Evolutionary conservation across 1,140 invertebrate genomes (phyloP).

Genomic region (Drosophila mayri): DNA sequence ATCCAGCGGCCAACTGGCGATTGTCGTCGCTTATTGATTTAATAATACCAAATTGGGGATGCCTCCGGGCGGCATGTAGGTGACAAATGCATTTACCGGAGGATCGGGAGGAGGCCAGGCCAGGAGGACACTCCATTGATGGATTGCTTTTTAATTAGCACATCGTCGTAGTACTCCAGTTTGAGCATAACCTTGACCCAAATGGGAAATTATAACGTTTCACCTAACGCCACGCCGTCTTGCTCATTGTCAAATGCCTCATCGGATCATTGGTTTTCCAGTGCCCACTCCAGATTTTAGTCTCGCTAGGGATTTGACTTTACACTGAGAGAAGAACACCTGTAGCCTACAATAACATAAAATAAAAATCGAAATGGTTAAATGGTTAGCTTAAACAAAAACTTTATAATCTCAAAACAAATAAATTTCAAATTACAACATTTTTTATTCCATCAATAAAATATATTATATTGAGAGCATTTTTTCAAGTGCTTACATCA

Average conservation of each 20-base stretch:
- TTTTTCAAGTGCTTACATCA: slow-evolving; percentile 44
- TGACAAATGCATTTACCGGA: slow-evolving; percentile 50
- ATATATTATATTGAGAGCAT: neutral
- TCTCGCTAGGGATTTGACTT: slow-evolving; percentile 55
- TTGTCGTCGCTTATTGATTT: slow-evolving; percentile 78
- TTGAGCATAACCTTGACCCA: slow-evolving; percentile 71
- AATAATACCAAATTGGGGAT: slow-evolving; percentile 47
- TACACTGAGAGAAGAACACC: slow-evolving; percentile 17
- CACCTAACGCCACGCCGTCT: slow-evolving; percentile 45
- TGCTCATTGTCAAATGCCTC: slow-evolving; percentile 46
- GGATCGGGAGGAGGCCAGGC: slow-evolving; percentile 8
- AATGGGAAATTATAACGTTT: slow-evolving; percentile 72
- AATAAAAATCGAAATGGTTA: neutral
- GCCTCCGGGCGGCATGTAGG: slow-evolving; percentile 36
- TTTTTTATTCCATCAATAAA: neutral
- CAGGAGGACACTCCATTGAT: slow-evolving; percentile 36
- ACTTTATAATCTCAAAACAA: neutral
- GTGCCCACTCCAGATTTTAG: slow-evolving; percentile 47
- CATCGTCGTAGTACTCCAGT: slow-evolving; percentile 48
- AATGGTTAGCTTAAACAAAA: neutral
- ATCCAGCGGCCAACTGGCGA: slow-evolving; percentile 40
- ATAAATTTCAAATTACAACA: neutral
- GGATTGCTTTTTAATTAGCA: slow-evolving; percentile 76
- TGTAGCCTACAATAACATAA: too few relatives aligned
- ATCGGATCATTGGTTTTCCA: slow-evolving; percentile 36